These are phyloP conservation scores for Distichodus sexfasciatus DNA, from an alignment of 2,797 vertebrate species.

Conservation along the genomic window DNA sequence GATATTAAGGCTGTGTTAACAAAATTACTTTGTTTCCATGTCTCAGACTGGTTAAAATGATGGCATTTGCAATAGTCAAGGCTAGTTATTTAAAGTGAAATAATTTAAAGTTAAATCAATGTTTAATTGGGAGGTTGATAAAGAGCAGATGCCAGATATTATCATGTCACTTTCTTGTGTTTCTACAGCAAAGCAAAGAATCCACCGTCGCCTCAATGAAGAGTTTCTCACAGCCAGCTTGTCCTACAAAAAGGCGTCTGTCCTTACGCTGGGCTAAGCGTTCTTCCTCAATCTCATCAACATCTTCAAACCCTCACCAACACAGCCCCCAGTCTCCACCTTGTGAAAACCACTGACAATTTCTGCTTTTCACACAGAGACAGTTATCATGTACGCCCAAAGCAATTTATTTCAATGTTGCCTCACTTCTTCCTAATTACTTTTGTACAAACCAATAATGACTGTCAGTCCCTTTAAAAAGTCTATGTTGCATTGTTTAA, in stretches of 20 bases:
- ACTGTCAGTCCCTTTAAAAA: conserved; percentile 51
- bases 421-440: conserved; percentile 32
- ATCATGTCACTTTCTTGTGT: too few species aligned
- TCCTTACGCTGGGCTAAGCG: conserved; percentile 91
- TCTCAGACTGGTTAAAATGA: conserved; percentile 11
- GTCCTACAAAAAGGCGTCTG: conserved; percentile 87
- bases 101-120: conserved; percentile 15
- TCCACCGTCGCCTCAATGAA: conserved; percentile 67
- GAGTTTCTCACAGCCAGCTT: conserved; percentile 87
- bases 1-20: conserved; percentile 26
- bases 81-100: background rate
- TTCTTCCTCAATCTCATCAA: conserved; percentile 61
- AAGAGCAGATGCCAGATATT: background rate
- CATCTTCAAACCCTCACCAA: conserved; percentile 60
- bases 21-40: too few species aligned
- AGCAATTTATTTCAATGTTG: conserved; percentile 43
- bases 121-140: background rate
- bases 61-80: conserved; percentile 18
- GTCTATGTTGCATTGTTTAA: conserved; percentile 59
- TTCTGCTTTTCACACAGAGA: conserved; percentile 75
- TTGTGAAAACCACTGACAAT: conserved; percentile 67
- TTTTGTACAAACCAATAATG: conserved; percentile 64
- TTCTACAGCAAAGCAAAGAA: conserved; percentile 64
- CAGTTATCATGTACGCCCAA: conserved; percentile 70
- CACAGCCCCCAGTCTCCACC: conserved; percentile 52